Base-by-base conservation (phyloP, 2,797 vertebrate species). In the Ctenochaetus hawaiiensis region DNA sequence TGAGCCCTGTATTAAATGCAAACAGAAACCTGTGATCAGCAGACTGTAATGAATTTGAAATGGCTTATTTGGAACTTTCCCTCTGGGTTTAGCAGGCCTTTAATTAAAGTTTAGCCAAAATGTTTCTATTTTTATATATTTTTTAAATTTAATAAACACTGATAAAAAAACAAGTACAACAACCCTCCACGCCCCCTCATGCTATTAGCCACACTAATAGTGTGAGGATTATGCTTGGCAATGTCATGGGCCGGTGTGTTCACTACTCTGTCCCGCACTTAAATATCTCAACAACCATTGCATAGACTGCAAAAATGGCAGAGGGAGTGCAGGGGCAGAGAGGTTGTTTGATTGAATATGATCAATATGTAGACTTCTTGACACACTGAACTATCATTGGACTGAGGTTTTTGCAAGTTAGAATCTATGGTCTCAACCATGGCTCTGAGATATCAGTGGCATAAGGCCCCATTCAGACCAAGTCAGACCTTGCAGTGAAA, bases 31-130 rank as follows among this genome's bases (percentile, higher is more conserved):
- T 59, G 57, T 59, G 68, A 87, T 84, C 81, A 81, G 63, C 64
- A 52, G 56, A 72, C 64, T 62, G 48, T 72, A 78, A 84, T 84
- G 76, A 80, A 75, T 89, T 88, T 78, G 34, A 64, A 91, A 66
- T 56, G 60, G 17, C 48, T 75, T 70, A 53, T 80, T 77, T 80
- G 14, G 20, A 79, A 37, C 37, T 67, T 41, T 18, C 14, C 18
- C 14, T 66, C 18, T 9, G 20, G 49, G 47, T 59, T 71, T 53
- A 72, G 53, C 13, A 22, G 6, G 23, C 11, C 16, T 59, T 74
- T 66, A 34, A 57, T 56, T 43, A 34, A 56, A 49, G 26, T 12
- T 16, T 41, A 52, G 44, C 3, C 6, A 48, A 18, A 5, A 20
- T 52, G 1, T 53, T 44, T 67, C 64, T 34, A 34, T 3, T 6